Evolutionary conservation across 2,888 invertebrate species (phyloP), one percentile per base, ranked within the genome.

Genomic region (Pediacus dermestoides): DNA sequence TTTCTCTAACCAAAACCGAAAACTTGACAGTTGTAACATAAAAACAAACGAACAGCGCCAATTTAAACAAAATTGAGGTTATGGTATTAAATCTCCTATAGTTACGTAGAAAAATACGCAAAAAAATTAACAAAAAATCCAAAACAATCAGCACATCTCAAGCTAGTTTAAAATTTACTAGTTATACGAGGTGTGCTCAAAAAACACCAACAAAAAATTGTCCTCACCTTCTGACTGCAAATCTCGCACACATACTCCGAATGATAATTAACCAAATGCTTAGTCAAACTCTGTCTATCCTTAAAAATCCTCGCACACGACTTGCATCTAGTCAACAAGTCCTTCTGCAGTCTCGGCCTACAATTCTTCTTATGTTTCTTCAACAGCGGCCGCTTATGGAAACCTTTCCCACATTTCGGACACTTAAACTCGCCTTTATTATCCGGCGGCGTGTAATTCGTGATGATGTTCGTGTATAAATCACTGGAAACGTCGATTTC

Each of bases 331-430:
- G 75, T 75, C 9, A 75, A 48, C n/a, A 75, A 48, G 53, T 75
- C 75, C 47, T 75, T 75, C 47, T 75, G 75, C 22, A 66, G 51
- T 13, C 59, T 61, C 1, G 64, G 68, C 15, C 66, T 57, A 53
- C 78, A 78, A 42, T 76, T 76, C 48, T 76, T 77, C 63, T 74
- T 72, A 54, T 78, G 78, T 53, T 77, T 76, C 39, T 74, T 72
- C 12, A 77, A 55, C 10, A 77, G 56, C 34, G 75, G 70, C 28
- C 74, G 70, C 47, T 77, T 77, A 43, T 74, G 72, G 55, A 78
- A 78, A 3, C 71, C 69, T 54, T 76, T 76, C 25, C 70, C 68
- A 48, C 77, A 77, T 48, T 76, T 76, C 1, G 71, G 70, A 37
- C 77, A 77, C 35, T 74, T 72, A 53, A 71, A 74, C 3, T 71